Conservation (phyloP, 2,888 invertebrate species). For the Melanotus villosus region DNA sequence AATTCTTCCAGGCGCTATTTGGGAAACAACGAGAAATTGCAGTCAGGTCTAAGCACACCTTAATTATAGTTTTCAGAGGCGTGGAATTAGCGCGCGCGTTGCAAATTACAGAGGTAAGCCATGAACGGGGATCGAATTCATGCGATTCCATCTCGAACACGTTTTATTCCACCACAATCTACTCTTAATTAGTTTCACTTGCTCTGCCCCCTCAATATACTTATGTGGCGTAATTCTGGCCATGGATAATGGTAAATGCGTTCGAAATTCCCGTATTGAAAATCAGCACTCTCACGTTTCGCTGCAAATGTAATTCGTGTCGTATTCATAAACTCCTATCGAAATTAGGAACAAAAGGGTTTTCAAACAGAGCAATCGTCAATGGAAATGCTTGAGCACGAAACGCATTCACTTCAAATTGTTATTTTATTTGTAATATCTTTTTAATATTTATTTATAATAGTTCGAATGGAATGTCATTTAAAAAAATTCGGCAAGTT, state of each 20-base stretch:
- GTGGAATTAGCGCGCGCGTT: constrained; percentile 59
- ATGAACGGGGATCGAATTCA: constrained; percentile 56
- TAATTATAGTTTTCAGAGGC: constrained; percentile 63
- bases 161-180: constrained; percentile 60
- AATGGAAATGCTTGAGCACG: no score
- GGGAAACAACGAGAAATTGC: constrained; percentile 43
- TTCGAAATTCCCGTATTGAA: constrained; percentile 39
- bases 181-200: constrained; percentile 60
- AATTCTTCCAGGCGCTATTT: constrained; percentile 31
- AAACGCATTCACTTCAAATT: no score
- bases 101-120: constrained; percentile 60
- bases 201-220: constrained; percentile 39
- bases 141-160: constrained; percentile 63
- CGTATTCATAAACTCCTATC: constrained; percentile 39
- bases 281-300: constrained; percentile 36
- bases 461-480: no score
- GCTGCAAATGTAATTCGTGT: constrained; percentile 40
- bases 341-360: constrained; percentile 41
- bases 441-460: no score
- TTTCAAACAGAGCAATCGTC: no score
- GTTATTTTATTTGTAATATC: no score
- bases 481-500: no score
- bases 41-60: constrained; percentile 36
- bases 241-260: constrained; percentile 33
- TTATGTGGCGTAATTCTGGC: constrained; percentile 34